These are phyloP conservation scores for Catocala sponsa DNA, from an alignment of 2,888 invertebrate genomes.

Conservation along the genomic window DNA sequence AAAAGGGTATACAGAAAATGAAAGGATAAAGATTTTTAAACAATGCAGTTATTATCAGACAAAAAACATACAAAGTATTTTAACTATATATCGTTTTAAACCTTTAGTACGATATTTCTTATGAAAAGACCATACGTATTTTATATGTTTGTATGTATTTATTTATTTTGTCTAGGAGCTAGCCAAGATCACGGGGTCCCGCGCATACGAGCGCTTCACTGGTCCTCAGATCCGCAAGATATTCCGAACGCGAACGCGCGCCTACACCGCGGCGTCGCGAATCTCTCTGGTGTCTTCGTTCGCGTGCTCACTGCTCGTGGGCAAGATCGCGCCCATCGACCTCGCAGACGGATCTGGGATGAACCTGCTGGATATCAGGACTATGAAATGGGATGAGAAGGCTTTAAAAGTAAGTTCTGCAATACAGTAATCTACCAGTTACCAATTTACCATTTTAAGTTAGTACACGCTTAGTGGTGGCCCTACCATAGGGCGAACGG, in stretches of 20 bases:
- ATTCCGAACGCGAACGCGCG: slow-evolving; percentile 88
- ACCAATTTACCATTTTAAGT: too few species aligned
- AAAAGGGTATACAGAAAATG: too few species aligned
- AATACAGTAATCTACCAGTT: background rate
- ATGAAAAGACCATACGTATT: too few species aligned
- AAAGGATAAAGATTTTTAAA: too few species aligned
- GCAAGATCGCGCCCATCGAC: slow-evolving; percentile 96
- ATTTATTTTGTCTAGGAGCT: slow-evolving; percentile 85
- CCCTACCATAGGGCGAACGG: too few species aligned
- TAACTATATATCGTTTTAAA: too few species aligned
- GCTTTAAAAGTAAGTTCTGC: slow-evolving; percentile 90
- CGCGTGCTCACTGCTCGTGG: slow-evolving; percentile 95
- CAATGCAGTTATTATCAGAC: too few species aligned
- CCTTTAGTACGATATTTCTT: too few species aligned
- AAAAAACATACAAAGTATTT: too few species aligned
- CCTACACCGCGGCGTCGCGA: slow-evolving; percentile 90
- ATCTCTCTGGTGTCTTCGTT: slow-evolving; percentile 98
- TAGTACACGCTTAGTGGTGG: too few species aligned
- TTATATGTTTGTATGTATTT: too few species aligned
- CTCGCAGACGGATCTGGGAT: slow-evolving; percentile 98
- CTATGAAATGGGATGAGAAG: slow-evolving; percentile 92
- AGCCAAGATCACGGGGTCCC: slow-evolving; percentile 94
- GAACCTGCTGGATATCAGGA: slow-evolving; percentile 96
- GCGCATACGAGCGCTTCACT: slow-evolving; percentile 97
- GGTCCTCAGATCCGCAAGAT: slow-evolving; percentile 98